phyloP scores from a whole-genome alignment of 2,797 vertebrate genomes.

The Rhinatrema bivittatum region DNA sequence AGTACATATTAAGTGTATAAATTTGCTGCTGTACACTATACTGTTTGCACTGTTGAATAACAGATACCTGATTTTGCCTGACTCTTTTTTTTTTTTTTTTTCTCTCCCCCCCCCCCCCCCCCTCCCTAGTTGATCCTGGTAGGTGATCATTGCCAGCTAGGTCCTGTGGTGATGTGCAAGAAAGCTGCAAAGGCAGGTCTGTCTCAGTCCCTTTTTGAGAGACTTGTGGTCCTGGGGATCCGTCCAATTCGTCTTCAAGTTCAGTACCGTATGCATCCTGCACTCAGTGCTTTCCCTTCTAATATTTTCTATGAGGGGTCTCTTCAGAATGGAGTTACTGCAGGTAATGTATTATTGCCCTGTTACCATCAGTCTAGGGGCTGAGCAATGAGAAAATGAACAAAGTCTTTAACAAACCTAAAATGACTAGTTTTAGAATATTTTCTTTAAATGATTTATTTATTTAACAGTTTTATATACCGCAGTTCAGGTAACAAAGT shows the following conservation, averaged over 20 bases:
- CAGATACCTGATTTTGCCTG: too few relatives aligned
- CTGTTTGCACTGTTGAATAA: too few relatives aligned
- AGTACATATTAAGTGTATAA: too few relatives aligned
- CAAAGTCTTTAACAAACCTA: too few relatives aligned
- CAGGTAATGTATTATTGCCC: conserved; percentile 55
- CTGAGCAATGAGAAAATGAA: too few relatives aligned
- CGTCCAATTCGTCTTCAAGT: conserved; percentile 95
- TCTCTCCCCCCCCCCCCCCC: too few relatives aligned
- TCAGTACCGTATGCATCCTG: conserved; percentile 97
- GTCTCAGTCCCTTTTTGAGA: conserved; percentile 90
- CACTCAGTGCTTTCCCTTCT: conserved; percentile 94
- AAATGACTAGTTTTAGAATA: too few relatives aligned
- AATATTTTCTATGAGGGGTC: conserved; percentile 98
- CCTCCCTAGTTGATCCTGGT: conserved; percentile 87
- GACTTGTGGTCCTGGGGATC: conserved; percentile 94
- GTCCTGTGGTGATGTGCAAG: conserved; percentile 97
- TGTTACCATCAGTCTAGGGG: too few relatives aligned
- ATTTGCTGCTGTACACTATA: too few relatives aligned
- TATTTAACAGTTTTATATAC: too few relatives aligned
- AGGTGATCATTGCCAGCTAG: conserved; percentile 96
- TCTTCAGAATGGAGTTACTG: conserved; percentile 92
- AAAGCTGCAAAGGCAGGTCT: conserved; percentile 94
- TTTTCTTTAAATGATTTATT: too few relatives aligned
- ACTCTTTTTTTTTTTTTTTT: not conserved
- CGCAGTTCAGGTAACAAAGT: too few relatives aligned